Conservation (phyloP, 2,113 vertebrate genomes). For the Lophochroa leadbeateri region DNA sequence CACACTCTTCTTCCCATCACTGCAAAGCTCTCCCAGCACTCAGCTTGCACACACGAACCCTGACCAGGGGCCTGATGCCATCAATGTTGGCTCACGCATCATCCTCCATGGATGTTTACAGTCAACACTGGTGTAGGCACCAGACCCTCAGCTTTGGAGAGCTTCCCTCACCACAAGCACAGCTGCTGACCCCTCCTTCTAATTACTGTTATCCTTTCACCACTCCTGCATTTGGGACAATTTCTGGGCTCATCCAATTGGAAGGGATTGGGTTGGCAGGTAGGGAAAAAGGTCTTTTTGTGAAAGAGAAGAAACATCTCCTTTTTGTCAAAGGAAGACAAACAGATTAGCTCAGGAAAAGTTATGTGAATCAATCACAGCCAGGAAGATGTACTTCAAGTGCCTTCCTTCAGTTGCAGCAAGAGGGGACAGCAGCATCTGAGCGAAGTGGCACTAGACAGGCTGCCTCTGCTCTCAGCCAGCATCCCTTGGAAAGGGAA, state of each 20-base stretch:
- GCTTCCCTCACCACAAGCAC: neutral
- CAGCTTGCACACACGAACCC: neutral
- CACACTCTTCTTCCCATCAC: neutral
- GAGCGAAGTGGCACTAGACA: neutral
- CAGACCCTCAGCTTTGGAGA: neutral
- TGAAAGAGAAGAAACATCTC: neutral
- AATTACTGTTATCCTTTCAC: neutral
- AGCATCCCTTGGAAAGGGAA: neutral
- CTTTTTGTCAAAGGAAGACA: neutral
- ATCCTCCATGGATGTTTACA: fast-evolving
- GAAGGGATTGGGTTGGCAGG: neutral
- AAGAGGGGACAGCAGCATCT: neutral
- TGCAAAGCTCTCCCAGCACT: neutral
- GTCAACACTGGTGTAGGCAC: neutral
- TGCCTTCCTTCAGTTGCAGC: neutral
- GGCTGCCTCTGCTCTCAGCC: neutral
- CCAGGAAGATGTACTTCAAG: neutral
- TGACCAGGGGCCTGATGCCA: neutral
- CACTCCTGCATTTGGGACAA: neutral
- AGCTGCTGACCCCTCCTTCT: neutral
- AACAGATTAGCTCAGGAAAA: neutral
- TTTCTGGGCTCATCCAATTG: neutral
- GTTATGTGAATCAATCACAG: neutral
- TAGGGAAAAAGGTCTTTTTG: neutral
- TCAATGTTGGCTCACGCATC: neutral